Evolutionary conservation across 2,888 invertebrate species (phyloP).

Genomic region (Nomada ferruginata): DNA sequence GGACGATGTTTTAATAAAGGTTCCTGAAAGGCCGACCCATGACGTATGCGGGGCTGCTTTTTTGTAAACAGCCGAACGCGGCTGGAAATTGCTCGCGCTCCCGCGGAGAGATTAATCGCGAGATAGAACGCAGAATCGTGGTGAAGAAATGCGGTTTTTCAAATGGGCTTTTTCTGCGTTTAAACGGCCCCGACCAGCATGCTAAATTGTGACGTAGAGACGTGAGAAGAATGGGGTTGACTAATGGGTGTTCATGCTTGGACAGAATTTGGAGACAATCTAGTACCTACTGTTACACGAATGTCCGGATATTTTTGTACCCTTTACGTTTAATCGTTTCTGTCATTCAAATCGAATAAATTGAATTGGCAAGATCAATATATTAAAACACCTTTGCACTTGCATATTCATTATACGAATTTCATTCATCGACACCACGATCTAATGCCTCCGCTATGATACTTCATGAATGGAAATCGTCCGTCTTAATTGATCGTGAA

Average conservation of each 20-base stretch:
- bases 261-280: neutral
- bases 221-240: neutral
- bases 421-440: neutral
- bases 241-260: neutral
- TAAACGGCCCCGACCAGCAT: too few species aligned
- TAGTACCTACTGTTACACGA: too few species aligned
- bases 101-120: constrained; percentile 16
- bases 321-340: too few species aligned
- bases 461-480: neutral
- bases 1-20: constrained; percentile 34
- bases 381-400: too few species aligned
- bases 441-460: neutral
- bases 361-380: too few species aligned
- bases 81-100: constrained; percentile 6
- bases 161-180: neutral
- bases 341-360: too few species aligned
- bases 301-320: too few species aligned
- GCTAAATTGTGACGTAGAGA: neutral
- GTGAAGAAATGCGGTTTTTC: neutral
- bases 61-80: constrained; percentile 12
- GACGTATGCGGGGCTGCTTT: constrained; percentile 14
- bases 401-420: neutral
- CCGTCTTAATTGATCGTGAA: neutral
- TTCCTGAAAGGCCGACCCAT: constrained; percentile 5
- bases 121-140: neutral